Base-by-base conservation (phyloP, 1,140 invertebrate genomes). In the Drosophila burlai region DNA sequence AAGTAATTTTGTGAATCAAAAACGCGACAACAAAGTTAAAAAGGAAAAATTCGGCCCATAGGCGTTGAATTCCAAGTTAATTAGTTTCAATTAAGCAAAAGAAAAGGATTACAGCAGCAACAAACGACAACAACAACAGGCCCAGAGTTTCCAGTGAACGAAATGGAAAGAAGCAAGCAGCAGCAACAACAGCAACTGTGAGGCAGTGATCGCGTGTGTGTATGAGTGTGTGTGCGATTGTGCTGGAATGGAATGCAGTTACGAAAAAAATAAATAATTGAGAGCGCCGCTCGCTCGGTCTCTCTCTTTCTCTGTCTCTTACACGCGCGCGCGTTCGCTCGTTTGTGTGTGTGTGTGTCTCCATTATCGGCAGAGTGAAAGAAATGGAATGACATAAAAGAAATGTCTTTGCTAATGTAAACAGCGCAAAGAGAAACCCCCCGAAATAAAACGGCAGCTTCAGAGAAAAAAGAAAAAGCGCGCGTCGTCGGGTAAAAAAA, bases 221-320 rank as follows among this genome's bases (percentile, higher is more conserved):
- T 38, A 59, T 47, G 29, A 36, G 43, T 45, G 49, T 66, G 74
- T 72, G 60, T 58, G 72, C 81, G 80, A 76, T 49, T 90, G 85
- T 68, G 78, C 64, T 73, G 85, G 85, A 90, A 90, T 90, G 85
- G 85, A 90, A 90, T 90, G 85, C 85, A 90, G 84, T 90, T 90
- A 89, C 83, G 83, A 86, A 82, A 82, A 31, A 79, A 72, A 60
- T 85, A 80, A 87, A 87, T 87, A 87, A 87, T 87, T 86, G 83
- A 86, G 84, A 84, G 84, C 84, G 84, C 49, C 77, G 64, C 81
- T 82, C 78, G 72, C 77, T 65, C 79, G 67, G 40, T 67, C 75
- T 59, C 72, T 80, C 50, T 74, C 73, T 38, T 38, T 68, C 46
- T 47, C 59, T 52, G 49, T 57, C 64, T 26, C 21, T 46, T 16